phyloP scores from a whole-genome alignment of 2,888 invertebrate genomes.

The Drosophila mimica region DNA sequence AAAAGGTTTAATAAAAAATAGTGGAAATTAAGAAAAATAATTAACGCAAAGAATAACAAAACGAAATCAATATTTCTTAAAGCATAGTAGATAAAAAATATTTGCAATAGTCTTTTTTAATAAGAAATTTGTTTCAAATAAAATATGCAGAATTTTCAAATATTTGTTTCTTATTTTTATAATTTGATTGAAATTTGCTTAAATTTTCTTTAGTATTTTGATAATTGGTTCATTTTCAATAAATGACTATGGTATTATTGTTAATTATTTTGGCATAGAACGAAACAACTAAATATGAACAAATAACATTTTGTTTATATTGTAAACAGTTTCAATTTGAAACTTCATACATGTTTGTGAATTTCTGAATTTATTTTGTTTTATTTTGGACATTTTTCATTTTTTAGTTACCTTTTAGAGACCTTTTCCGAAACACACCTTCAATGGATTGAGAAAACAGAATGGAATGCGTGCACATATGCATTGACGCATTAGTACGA shows the following conservation, averaged over 20 bases:
- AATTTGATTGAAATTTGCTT: slow-evolving; percentile 31
- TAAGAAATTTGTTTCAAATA: slow-evolving; percentile 71
- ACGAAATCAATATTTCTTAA: slow-evolving; percentile 54
- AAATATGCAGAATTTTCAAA: slow-evolving; percentile 79
- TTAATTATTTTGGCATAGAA: slow-evolving; percentile 68
- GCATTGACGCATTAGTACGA: slow-evolving; percentile 86
- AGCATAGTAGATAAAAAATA: slow-evolving; percentile 63
- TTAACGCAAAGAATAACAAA: slow-evolving; percentile 53
- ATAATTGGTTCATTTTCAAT: slow-evolving; percentile 57
- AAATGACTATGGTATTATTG: slow-evolving; percentile 57
- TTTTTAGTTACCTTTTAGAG: slow-evolving; percentile 95
- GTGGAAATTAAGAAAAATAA: slow-evolving; percentile 40
- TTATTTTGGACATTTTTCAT: slow-evolving; percentile 57
- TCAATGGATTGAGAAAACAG: slow-evolving; percentile 86
- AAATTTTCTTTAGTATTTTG: slow-evolving; percentile 51
- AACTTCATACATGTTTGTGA: slow-evolving; percentile 83
- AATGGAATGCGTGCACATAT: slow-evolving; percentile 87
- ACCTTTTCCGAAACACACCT: slow-evolving; percentile 98
- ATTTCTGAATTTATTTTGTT: slow-evolving; percentile 84
- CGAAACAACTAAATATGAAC: slow-evolving; percentile 81
- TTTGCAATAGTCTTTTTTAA: slow-evolving; percentile 77
- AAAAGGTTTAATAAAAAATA: slow-evolving; percentile 39
- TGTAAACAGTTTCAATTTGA: slow-evolving; percentile 78
- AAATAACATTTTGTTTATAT: slow-evolving; percentile 71
- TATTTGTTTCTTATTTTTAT: slow-evolving; percentile 43